Percentiles rank a stretch among this genome's conserved stretches.
Evolutionary conservation across 2,113 vertebrate genomes (phyloP).

Genomic region (Odocoileus virginianus): DNA sequence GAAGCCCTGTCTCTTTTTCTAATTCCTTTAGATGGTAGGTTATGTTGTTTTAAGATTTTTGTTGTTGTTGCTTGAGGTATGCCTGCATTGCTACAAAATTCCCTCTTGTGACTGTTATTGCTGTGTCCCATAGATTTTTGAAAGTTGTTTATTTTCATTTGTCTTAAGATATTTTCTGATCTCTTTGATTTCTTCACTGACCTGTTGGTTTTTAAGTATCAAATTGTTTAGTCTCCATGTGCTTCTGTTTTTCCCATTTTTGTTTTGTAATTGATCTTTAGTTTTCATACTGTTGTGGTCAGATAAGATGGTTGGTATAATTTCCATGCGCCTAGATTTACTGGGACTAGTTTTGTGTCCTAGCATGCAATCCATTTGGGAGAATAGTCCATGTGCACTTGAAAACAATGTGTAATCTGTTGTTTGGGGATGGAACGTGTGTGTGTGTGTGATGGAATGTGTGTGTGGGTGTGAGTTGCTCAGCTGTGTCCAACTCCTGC

Average conservation of each 20-base stretch:
- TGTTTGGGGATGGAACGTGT: neutral
- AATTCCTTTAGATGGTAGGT: neutral
- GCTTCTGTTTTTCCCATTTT: neutral
- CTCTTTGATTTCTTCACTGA: neutral
- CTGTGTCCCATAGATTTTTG: neutral
- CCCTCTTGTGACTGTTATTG: neutral
- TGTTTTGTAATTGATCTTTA: neutral
- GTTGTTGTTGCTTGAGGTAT: neutral
- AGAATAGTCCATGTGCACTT: neutral
- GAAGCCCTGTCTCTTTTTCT: neutral
- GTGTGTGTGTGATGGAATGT: neutral
- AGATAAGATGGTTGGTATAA: neutral
- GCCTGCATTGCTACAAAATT: neutral
- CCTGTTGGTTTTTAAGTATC: neutral
- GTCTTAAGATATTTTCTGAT: neutral
- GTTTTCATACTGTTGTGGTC: neutral
- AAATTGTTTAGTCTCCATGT: neutral
- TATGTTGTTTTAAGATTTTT: neutral
- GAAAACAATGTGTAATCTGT: neutral
- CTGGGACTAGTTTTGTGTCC: neutral
- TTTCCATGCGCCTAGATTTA: neutral
- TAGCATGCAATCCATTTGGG: accelerated
- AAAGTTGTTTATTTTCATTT: neutral
- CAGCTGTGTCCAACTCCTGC: neutral
- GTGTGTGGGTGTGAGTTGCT: neutral